phyloP scores from a whole-genome alignment of 2,797 vertebrate genomes.

The Holocentrus rufus region DNA sequence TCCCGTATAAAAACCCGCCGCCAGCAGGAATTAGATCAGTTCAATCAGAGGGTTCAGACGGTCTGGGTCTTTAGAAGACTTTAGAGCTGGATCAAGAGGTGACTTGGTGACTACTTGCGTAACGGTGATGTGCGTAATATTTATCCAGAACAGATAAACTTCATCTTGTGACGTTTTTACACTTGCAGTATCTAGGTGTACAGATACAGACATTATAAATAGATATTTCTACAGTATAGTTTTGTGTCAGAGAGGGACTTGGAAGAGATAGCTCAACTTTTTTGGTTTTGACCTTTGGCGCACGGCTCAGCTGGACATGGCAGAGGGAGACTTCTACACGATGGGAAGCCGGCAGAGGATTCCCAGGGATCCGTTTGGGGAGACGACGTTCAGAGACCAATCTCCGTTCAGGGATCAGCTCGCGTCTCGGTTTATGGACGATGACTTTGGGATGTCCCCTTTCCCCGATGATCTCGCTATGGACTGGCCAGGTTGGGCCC shows the following conservation, averaged over 20 bases:
- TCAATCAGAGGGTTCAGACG: slow-evolving; percentile 7
- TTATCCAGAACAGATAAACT: slow-evolving; percentile 24
- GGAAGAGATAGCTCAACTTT: not conserved
- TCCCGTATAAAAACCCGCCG: slow-evolving; percentile 73
- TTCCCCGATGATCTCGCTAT: slow-evolving; percentile 92
- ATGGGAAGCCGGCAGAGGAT: slow-evolving; percentile 87
- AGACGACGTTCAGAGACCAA: slow-evolving; percentile 73
- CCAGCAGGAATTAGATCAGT: slow-evolving; percentile 38
- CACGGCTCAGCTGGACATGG: slow-evolving; percentile 70
- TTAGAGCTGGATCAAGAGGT: slow-evolving; percentile 7
- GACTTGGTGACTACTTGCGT: slow-evolving; percentile 32
- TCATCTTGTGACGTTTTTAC: not conserved
- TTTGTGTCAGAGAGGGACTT: not conserved
- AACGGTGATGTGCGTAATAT: slow-evolving; percentile 51
- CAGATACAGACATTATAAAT: not conserved
- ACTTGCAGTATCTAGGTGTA: not conserved
- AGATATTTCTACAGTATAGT: not conserved
- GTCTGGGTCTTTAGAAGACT: not conserved
- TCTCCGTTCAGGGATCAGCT: slow-evolving; percentile 87
- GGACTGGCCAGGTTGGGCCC: slow-evolving; percentile 95
- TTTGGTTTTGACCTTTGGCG: slow-evolving; percentile 11
- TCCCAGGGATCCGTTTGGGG: slow-evolving; percentile 87
- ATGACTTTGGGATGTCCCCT: slow-evolving; percentile 92
- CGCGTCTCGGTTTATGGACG: slow-evolving; percentile 91
- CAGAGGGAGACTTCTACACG: slow-evolving; percentile 84